Conservation (phyloP, 2,797 vertebrate genomes). For the Antrozous pallidus region DNA sequence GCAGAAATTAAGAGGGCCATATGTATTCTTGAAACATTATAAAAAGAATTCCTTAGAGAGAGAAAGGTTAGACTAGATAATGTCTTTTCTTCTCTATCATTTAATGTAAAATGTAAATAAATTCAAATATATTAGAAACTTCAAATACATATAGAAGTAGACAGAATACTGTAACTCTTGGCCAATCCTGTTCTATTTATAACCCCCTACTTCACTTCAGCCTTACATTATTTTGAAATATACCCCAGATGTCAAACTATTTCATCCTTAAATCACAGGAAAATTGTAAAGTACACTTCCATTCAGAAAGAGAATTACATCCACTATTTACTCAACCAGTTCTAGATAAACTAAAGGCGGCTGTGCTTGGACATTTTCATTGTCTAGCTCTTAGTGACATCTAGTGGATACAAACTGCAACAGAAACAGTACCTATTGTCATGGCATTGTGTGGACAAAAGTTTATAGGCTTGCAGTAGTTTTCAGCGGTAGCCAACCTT, state of each 20-base stretch:
- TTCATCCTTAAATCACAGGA: conserved; percentile 18
- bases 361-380: not conserved
- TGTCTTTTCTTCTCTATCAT: not conserved
- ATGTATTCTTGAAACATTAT: not conserved
- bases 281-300: conserved; percentile 23
- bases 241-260: not conserved
- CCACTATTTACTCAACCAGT: not conserved
- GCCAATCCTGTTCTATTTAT: not conserved
- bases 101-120: conserved; percentile 35
- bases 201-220: not conserved
- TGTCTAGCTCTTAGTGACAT: conserved; percentile 56
- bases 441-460: not conserved
- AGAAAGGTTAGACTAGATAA: not conserved
- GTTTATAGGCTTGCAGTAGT: not conserved
- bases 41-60: conserved; percentile 29
- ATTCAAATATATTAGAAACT: conserved; percentile 21
- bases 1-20: not conserved
- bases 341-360: not conserved
- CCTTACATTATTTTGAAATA: conserved; percentile 12
- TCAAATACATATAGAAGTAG: not conserved
- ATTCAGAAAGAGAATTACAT: not conserved
- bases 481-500: not conserved
- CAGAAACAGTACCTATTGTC: not conserved
- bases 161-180: not conserved
- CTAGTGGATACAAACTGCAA: conserved; percentile 62